Conservation (phyloP, 2,113 vertebrate species). For the Donacobius atricapilla region DNA sequence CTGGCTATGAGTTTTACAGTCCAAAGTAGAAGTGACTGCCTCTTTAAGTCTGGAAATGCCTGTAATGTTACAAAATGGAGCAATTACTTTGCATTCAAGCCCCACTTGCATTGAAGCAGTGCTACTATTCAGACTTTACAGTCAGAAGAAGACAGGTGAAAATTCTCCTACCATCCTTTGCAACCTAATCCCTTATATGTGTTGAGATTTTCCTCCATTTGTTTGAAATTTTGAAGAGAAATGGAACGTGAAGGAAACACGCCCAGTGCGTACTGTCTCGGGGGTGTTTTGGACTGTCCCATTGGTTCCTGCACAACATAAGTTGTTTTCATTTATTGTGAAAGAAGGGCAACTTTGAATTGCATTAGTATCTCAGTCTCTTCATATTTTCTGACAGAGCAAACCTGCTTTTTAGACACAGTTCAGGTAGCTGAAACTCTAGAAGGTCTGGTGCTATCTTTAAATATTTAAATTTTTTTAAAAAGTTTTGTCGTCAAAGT, state of each 20-base stretch:
- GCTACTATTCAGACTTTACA: neutral
- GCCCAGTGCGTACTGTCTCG: neutral
- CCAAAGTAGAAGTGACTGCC: neutral
- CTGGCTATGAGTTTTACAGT: neutral
- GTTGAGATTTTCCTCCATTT: neutral
- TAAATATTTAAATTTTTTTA: neutral
- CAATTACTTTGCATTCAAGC: neutral
- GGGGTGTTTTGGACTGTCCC: neutral
- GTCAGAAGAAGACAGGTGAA: neutral
- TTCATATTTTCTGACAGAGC: neutral
- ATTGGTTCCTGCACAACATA: too few species aligned
- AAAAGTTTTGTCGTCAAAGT: neutral
- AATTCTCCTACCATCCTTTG: neutral
- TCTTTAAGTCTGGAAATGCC: neutral
- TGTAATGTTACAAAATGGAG: neutral
- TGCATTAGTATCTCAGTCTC: neutral
- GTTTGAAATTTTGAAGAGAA: neutral
- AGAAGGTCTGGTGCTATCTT: neutral
- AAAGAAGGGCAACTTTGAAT: neutral
- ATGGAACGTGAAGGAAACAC: neutral
- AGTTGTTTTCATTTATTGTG: accelerated
- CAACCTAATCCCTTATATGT: neutral
- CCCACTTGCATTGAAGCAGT: neutral
- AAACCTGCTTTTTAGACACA: neutral
- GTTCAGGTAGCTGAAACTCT: neutral